Evolutionary conservation across 1,140 invertebrate species (phyloP).

Genomic region (Sipha flava): DNA sequence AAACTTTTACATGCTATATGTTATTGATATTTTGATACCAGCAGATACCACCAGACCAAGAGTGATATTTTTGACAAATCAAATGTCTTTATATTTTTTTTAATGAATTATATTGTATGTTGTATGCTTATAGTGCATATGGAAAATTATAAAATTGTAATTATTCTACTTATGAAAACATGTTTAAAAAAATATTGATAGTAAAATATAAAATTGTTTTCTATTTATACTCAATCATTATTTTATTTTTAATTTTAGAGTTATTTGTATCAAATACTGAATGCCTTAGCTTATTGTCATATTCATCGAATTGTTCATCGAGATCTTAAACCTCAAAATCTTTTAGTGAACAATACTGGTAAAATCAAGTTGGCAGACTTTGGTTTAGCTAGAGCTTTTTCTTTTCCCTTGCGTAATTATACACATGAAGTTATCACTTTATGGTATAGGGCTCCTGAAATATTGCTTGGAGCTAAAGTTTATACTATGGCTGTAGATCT

Average conservation of each 20-base stretch:
- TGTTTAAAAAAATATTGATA: too few species aligned
- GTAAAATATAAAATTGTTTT: too few species aligned
- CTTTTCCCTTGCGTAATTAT: slow-evolving; percentile 71
- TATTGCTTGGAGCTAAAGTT: slow-evolving; percentile 79
- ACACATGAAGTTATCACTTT: slow-evolving; percentile 93
- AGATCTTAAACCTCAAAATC: slow-evolving; percentile 87
- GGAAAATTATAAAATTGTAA: too few species aligned
- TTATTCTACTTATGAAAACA: too few species aligned
- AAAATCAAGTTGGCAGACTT: slow-evolving; percentile 86
- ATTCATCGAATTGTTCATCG: slow-evolving; percentile 75
- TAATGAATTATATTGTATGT: too few species aligned
- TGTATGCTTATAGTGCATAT: too few species aligned
- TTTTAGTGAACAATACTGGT: slow-evolving; percentile 69
- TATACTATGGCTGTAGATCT: slow-evolving; percentile 87
- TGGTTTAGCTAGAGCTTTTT: slow-evolving; percentile 75
- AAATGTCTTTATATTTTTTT: too few species aligned
- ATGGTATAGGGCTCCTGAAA: slow-evolving; percentile 94
- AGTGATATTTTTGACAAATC: too few species aligned
- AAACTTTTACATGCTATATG: too few species aligned
- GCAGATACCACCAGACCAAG: too few species aligned
- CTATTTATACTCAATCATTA: too few species aligned
- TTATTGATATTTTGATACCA: too few species aligned
- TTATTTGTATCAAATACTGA: slow-evolving; percentile 81
- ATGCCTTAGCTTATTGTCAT: slow-evolving; percentile 89
- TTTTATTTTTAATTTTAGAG: slow-evolving; percentile 50